These are phyloP conservation scores for Andrena minutula DNA, from an alignment of 2,888 invertebrate genomes.

Conservation along the genomic window DNA sequence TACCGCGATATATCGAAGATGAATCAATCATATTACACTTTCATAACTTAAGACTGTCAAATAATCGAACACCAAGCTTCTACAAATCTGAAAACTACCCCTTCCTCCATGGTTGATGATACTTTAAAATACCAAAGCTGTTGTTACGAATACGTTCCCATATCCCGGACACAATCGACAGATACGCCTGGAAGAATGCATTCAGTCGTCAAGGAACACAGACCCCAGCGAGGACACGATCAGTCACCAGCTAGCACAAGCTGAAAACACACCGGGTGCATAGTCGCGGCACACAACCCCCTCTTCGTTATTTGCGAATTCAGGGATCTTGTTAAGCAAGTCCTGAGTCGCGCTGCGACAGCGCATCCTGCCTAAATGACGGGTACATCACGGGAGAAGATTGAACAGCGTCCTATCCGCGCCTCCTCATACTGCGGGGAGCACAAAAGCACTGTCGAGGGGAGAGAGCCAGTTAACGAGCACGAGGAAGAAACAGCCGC, in stretches of 20 bases:
- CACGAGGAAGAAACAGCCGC: constrained; percentile 1
- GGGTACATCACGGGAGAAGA: neutral
- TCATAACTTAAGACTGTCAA: neutral
- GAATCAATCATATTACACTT: neutral
- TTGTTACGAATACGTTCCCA: too few species aligned
- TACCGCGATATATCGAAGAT: neutral
- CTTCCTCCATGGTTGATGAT: too few species aligned
- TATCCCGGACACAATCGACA: neutral
- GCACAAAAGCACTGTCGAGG: neutral
- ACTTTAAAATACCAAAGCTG: too few species aligned
- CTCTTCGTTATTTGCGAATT: neutral
- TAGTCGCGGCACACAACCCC: neutral
- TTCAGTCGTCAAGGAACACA: neutral
- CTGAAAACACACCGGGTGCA: neutral
- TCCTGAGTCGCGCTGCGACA: neutral
- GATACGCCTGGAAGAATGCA: neutral
- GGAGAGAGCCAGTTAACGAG: neutral
- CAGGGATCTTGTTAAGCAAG: constrained; percentile 1
- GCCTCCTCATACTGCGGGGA: neutral
- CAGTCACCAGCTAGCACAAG: neutral
- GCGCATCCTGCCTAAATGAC: neutral
- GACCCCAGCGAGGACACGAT: neutral
- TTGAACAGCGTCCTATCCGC: neutral
- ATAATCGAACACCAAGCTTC: too few species aligned
- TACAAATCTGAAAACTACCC: too few species aligned